Evolutionary conservation across 2,113 vertebrate species (phyloP), one percentile per base, ranked within the genome.

Genomic region (Psammodynastes pulverulentus): DNA sequence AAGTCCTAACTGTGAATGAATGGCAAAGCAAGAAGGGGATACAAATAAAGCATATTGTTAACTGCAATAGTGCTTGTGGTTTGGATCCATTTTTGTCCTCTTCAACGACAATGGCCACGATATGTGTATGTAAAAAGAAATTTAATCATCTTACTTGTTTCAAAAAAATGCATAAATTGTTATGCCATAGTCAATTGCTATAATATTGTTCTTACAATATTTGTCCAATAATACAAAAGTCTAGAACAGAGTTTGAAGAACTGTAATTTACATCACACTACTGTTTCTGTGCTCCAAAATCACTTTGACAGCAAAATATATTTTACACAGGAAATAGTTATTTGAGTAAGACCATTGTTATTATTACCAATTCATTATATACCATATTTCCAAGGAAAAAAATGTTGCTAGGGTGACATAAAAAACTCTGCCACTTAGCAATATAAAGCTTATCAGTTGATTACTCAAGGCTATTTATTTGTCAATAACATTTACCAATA

Each of bases 1-100:
- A 96, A 26, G 34, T 17, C 34, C 91, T 92, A 49, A 13, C 87
- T 95, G 94, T 23, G 45, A 86, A 72, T 91, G 54, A 92, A 23
- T 9, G 90, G 88, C 7, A n/a, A 89, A 94, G 84, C 6, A 23
- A 45, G 10, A 89, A 43, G 48, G 34, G 62, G 46, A 46, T 51
- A 51, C 5, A 4, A 49, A 54, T 87, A 91, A 24, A 15, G 23
- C 39, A 88, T 46, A 26, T 62, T 51, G n/a, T 19, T 12, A 23
- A 24, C 52, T 12, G 19, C 46, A 13, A 34, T 26, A 10, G 1
- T 26, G 23, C 39, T 26, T 89, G 26, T 52, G 21, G 13, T 34
- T 58, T 91, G 15, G 39, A 51, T 62, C n/a, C 24, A 8, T 49
- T 87, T 84, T n/a, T 56, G 23, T 84, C 34, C 87, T 56, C 43